Evolutionary conservation across 2,888 invertebrate genomes (phyloP), one percentile per base, ranked within the genome.

Genomic region (Lordiphosa fenestrarum): DNA sequence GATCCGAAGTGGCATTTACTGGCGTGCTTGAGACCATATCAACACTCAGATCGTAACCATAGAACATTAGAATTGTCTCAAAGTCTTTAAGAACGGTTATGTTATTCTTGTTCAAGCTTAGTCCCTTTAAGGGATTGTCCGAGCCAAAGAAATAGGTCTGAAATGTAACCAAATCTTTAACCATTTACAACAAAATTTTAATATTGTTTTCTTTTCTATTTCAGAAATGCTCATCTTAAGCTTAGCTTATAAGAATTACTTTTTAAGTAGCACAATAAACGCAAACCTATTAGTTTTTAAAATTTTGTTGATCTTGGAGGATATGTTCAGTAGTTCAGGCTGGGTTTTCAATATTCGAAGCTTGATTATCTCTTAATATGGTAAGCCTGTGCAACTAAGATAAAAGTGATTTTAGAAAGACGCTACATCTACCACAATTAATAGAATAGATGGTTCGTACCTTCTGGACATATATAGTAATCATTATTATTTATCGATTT

Each of bases 131-230:
- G 67, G 95, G 95, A 37, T 95, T 95, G 85, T 96, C 95, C 77
- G 93, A 93, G 13, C 94, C 94, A 60, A 95, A 94, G 81, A 96
- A 94, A 86, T 96, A 96, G 48, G 94, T 95, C 96, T 94, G 91
- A 90, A 65, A 19, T 21, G 33, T 6, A 10, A n/a, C 9, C 4
- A 47, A 38, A 48, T 19, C 3, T n/a, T 19, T 21, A 23, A 42
- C 10, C 15, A 6, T 40, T 25, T 10, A 4, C 9, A 3, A 2
- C 0, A 9, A 30, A 30, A 9, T 30, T 30, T 4, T 4, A 3
- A 30, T 10, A 9, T 30, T 30, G 3, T 30, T 30, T 30, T 30
- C 10, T 30, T 30, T 30, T 30, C 30, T 10, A 10, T 44, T 44
- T 44, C 33, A 44, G 44, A 25, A 15, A n/a, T 19, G 0, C 15